phyloP scores from a whole-genome alignment of 30 jellyfish, hydroid and myxozoan genomes.

The Hydractinia echinata region DNA sequence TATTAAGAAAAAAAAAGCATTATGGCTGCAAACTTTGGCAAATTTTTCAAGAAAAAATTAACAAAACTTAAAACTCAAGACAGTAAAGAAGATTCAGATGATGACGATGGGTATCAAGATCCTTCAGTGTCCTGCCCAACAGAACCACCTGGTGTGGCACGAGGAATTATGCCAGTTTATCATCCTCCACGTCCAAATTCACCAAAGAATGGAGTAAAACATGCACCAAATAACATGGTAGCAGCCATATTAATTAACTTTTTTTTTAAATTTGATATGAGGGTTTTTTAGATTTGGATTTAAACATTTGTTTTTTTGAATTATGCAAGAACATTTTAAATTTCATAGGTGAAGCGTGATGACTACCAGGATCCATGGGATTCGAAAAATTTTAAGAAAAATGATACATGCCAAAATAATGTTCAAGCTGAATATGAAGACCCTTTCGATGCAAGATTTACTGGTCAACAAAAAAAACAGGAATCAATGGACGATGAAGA shows the following conservation, averaged over 20 bases:
- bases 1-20: background rate
- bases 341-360: constrained; percentile 28
- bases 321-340: background rate
- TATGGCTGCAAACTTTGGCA: constrained; percentile 33
- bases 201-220: constrained; percentile 17
- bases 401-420: background rate
- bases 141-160: constrained; percentile 67
- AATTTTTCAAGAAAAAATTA: constrained; percentile 18
- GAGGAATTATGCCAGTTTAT: constrained; percentile 68
- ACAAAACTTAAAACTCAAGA: constrained; percentile 8
- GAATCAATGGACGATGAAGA: background rate
- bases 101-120: constrained; percentile 90
- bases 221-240: background rate
- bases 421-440: constrained; percentile 23
- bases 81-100: constrained; percentile 17
- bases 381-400: constrained; percentile 19
- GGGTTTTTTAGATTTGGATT: background rate
- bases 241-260: background rate
- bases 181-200: constrained; percentile 80
- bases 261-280: background rate
- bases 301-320: background rate
- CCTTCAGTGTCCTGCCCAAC: constrained; percentile 78
- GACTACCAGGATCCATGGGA: constrained; percentile 94
- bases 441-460: constrained; percentile 24
- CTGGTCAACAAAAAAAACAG: background rate